Evolutionary conservation across 92 coral and sea anemone species (phyloP).

Genomic region (Bergia sp.): DNA sequence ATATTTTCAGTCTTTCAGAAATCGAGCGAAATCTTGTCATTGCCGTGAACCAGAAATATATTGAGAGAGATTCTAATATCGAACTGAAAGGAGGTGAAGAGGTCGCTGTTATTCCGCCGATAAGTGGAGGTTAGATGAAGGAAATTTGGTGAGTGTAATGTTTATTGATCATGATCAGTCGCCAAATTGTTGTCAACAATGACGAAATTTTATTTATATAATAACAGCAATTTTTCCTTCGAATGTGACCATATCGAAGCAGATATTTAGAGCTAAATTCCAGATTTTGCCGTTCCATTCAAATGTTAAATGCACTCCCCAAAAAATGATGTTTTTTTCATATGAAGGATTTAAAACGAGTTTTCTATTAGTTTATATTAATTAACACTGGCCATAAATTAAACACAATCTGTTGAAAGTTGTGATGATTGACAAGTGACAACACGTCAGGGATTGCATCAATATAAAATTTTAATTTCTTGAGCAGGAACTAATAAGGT

Average conservation of each 20-base stretch:
- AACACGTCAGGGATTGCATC: background rate
- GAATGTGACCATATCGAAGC: background rate
- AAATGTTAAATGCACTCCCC: background rate
- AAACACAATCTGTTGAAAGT: background rate
- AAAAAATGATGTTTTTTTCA: background rate
- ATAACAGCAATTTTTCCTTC: background rate
- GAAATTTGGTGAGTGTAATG: slow-evolving; percentile 40
- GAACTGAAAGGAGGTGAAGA: slow-evolving; percentile 76
- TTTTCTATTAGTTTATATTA: background rate
- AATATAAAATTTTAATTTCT: background rate
- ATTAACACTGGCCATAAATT: background rate
- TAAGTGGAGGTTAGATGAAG: slow-evolving; percentile 86
- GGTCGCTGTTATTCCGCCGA: slow-evolving; percentile 95
- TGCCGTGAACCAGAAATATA: slow-evolving; percentile 87
- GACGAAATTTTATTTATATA: background rate
- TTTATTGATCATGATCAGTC: background rate
- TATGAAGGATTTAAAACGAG: background rate
- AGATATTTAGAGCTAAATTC: background rate
- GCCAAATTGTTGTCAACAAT: background rate
- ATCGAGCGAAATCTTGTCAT: slow-evolving; percentile 78
- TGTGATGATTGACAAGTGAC: background rate
- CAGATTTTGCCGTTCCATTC: background rate
- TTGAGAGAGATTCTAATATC: slow-evolving; percentile 66
- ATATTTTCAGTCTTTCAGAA: slow-evolving; percentile 70
- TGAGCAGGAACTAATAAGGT: background rate